These are phyloP conservation scores for Muscidifurax raptorellus DNA, from an alignment of 1,140 invertebrate species.

Conservation along the genomic window DNA sequence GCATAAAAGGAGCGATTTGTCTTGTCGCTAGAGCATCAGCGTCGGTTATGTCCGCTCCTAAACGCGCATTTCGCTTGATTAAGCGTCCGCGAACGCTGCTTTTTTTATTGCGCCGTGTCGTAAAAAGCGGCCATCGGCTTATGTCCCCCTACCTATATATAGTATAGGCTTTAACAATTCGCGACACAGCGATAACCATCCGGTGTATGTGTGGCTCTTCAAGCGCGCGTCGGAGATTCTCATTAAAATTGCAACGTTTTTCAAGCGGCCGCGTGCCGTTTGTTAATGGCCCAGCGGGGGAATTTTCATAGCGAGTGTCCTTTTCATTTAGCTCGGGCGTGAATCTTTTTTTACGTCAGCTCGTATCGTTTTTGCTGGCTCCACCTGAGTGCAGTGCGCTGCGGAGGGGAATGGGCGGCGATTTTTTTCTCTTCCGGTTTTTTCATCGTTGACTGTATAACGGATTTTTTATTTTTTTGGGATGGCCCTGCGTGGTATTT, in stretches of 20 bases:
- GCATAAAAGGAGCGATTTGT: background rate
- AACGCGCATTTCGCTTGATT: constrained; percentile 21
- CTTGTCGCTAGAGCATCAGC: background rate
- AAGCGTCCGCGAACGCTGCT: constrained; percentile 8
- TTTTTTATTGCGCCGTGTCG: background rate
- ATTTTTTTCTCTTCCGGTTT: background rate
- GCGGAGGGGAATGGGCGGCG: background rate
- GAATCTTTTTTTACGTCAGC: background rate
- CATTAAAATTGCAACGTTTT: constrained; percentile 44
- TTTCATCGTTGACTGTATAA: too few relatives aligned
- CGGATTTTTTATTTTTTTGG: too few relatives aligned
- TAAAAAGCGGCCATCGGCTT: background rate
- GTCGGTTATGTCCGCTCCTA: background rate
- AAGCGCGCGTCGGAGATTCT: background rate
- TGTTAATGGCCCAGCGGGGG: background rate
- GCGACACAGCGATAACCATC: background rate
- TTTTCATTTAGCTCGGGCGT: constrained; percentile 27
- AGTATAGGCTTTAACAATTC: constrained; percentile 1
- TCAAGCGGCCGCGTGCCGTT: constrained; percentile 18
- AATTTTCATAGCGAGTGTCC: background rate
- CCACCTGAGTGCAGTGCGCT: background rate
- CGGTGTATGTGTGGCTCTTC: background rate
- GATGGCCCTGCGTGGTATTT: background rate
- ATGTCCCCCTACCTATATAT: background rate
- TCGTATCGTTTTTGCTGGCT: background rate